A percentile compares a stretch with the other conserved stretches of the same genome.
Evolutionary conservation across 2,888 invertebrate genomes (phyloP).

Genomic region (Melanchra persicariae): DNA sequence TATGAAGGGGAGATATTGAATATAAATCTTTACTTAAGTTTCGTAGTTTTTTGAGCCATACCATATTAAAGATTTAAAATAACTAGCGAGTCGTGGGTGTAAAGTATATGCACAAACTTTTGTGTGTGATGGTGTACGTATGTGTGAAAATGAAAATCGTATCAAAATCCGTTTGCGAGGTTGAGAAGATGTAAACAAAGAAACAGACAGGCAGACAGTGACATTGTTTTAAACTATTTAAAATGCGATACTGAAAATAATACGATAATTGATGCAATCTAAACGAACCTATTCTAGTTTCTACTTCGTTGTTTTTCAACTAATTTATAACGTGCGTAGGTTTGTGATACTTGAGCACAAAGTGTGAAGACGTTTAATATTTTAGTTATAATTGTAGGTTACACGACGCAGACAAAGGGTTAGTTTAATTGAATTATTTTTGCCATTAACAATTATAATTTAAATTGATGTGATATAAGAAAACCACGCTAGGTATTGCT

Average conservation of each 20-base stretch:
- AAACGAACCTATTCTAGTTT: background rate
- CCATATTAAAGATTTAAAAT: background rate
- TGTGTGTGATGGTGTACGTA: too few relatives aligned
- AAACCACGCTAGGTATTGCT: too few relatives aligned
- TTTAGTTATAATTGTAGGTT: conserved; percentile 3
- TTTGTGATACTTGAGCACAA: background rate
- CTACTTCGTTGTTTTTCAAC: background rate
- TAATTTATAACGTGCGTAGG: background rate
- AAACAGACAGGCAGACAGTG: too few relatives aligned
- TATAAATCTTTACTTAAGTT: background rate
- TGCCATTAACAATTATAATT: background rate
- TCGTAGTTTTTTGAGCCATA: background rate
- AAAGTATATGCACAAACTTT: too few relatives aligned
- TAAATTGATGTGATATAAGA: too few relatives aligned
- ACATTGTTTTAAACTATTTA: too few relatives aligned
- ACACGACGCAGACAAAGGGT: background rate
- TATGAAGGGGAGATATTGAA: too few relatives aligned
- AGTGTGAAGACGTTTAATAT: conserved; percentile 6
- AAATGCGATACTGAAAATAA: background rate
- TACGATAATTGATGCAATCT: background rate
- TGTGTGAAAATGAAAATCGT: too few relatives aligned
- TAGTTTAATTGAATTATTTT: background rate
- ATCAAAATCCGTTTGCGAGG: too few relatives aligned
- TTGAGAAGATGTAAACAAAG: too few relatives aligned
- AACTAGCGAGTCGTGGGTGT: too few relatives aligned